Evolutionary conservation across 2,888 invertebrate genomes (phyloP).

Genomic region (Cephus nigrinus): DNA sequence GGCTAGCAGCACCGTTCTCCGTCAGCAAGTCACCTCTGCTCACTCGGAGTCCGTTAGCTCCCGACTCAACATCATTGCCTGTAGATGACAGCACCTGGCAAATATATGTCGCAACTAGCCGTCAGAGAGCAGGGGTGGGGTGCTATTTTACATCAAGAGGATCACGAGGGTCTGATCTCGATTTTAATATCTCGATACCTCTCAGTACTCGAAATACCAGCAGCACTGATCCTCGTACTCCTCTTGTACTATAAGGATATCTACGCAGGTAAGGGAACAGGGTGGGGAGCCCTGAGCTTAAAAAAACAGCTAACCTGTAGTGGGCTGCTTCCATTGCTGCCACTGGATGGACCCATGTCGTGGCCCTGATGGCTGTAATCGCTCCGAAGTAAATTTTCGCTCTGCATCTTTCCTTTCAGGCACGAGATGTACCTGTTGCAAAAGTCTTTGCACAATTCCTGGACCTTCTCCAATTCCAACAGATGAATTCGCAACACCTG

Average conservation of each 20-base stretch:
- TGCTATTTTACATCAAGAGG: constrained; percentile 61
- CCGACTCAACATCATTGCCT: constrained; percentile 68
- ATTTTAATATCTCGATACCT: neutral
- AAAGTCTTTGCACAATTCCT: constrained; percentile 94
- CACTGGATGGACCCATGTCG: constrained; percentile 62
- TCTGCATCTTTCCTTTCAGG: constrained; percentile 90
- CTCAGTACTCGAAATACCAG: neutral
- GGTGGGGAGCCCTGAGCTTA: constrained; percentile 39
- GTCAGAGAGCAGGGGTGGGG: constrained; percentile 66
- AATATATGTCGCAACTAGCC: constrained; percentile 67
- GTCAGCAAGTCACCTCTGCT: constrained; percentile 63
- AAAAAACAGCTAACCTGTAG: constrained; percentile 63
- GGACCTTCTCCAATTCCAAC: constrained; percentile 92
- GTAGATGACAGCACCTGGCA: constrained; percentile 69
- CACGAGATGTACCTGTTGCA: constrained; percentile 93
- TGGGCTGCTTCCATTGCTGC: constrained; percentile 64
- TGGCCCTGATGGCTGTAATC: constrained; percentile 75
- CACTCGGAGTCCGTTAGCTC: constrained; percentile 68
- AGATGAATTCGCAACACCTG: constrained; percentile 93
- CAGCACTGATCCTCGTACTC: constrained; percentile 44
- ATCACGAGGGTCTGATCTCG: constrained; percentile 38
- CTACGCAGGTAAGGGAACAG: constrained; percentile 59
- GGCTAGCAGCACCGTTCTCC: constrained; percentile 47
- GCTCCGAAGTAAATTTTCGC: constrained; percentile 84
- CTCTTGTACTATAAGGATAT: constrained; percentile 57